Evolutionary conservation across 2,113 vertebrate genomes (phyloP).

Genomic region (Crotalus tigris): DNA sequence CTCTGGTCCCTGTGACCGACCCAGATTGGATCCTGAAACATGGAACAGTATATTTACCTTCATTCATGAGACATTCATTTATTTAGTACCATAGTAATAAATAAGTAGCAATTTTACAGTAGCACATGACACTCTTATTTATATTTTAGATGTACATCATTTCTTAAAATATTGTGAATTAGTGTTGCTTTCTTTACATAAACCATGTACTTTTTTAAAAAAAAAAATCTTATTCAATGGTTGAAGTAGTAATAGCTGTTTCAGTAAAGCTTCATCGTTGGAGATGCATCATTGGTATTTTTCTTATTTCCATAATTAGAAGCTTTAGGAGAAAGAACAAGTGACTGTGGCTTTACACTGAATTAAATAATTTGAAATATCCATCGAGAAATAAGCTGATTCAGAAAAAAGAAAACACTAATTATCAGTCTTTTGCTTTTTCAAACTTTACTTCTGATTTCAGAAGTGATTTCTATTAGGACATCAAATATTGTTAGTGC

Average conservation of each 20-base stretch:
- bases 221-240: neutral
- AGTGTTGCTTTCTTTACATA: neutral
- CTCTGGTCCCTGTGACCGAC: too few relatives aligned
- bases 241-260: conserved; percentile 5
- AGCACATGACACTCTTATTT: neutral
- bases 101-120: neutral
- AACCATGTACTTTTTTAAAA: neutral
- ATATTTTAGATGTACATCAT: neutral
- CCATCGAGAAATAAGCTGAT: neutral
- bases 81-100: neutral
- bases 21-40: too few relatives aligned
- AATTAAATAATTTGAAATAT: neutral
- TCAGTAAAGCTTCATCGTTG: conserved; percentile 17
- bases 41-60: too few relatives aligned
- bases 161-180: neutral
- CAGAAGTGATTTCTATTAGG: neutral
- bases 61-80: neutral
- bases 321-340: neutral
- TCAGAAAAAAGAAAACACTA: neutral
- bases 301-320: conserved; percentile 16
- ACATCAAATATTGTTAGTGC: neutral
- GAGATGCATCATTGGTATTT: neutral
- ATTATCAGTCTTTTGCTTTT: neutral
- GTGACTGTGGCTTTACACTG: neutral
- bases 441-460: neutral